Percentiles rank a stretch among this genome's conserved stretches.
Conservation (phyloP, 2,888 invertebrate species). For the Rosalia funebris region DNA sequence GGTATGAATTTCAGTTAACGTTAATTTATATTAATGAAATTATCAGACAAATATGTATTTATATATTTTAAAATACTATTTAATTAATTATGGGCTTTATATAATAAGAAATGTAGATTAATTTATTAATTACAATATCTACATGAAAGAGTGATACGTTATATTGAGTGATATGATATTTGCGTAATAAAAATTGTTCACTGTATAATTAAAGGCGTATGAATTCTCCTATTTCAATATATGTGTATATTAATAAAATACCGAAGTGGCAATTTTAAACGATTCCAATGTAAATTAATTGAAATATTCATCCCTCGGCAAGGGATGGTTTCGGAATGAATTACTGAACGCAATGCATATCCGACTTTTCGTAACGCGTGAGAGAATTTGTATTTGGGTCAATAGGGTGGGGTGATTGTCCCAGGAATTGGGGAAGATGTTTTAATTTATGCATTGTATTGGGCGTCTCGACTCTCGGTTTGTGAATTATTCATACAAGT, state of each 20-base stretch:
- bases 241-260: background rate
- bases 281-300: slow-evolving; percentile 1
- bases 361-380: background rate
- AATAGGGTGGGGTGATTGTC: background rate
- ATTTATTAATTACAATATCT: too few species aligned
- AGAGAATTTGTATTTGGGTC: background rate
- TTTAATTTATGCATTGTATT: background rate
- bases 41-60: too few species aligned
- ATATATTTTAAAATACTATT: too few species aligned
- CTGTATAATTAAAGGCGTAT: background rate
- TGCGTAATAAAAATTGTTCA: background rate
- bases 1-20: too few species aligned
- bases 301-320: slow-evolving; percentile 1
- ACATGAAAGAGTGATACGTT: too few species aligned
- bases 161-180: too few species aligned
- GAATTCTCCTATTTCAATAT: background rate
- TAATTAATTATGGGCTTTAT: too few species aligned
- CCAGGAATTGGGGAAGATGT: background rate
- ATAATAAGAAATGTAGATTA: too few species aligned
- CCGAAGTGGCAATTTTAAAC: slow-evolving; percentile 4
- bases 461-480: background rate
- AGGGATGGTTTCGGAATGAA: background rate
- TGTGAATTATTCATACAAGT: background rate
- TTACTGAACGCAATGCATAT: background rate
- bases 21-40: too few species aligned